Evolutionary conservation across 2,888 invertebrate genomes (phyloP).

Genomic region (Orgyia antiqua): DNA sequence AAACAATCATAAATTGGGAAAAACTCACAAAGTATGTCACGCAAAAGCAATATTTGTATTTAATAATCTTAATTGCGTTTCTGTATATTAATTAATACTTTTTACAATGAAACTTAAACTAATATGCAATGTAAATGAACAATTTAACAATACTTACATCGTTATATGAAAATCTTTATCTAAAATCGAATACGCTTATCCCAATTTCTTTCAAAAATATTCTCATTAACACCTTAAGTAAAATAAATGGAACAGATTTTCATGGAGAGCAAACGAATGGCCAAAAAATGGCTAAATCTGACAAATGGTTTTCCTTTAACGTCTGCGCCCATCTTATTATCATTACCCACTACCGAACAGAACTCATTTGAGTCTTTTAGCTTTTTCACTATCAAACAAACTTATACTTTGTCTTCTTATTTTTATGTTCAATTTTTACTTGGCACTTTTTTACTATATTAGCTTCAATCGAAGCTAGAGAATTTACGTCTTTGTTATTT

Average conservation of each 20-base stretch:
- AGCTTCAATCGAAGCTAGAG: slow-evolving; percentile 20
- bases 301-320: slow-evolving; percentile 78
- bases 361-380: slow-evolving; percentile 70
- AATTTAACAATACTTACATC: too few species aligned
- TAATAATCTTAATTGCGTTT: too few species aligned
- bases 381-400: slow-evolving; percentile 27
- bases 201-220: too few species aligned
- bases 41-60: too few species aligned
- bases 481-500: slow-evolving; percentile 32
- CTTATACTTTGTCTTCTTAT: slow-evolving; percentile 23
- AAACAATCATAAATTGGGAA: too few species aligned
- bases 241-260: slow-evolving; percentile 77
- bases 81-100: too few species aligned
- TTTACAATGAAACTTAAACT: too few species aligned
- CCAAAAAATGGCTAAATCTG: slow-evolving; percentile 74
- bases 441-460: slow-evolving; percentile 28
- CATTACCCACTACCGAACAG: slow-evolving; percentile 75
- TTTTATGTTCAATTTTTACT: slow-evolving; percentile 34
- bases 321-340: slow-evolving; percentile 78
- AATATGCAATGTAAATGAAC: too few species aligned
- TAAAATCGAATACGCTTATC: too few species aligned
- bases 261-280: slow-evolving; percentile 66
- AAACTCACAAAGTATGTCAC: too few species aligned
- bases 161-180: too few species aligned
- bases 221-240: slow-evolving; percentile 57